A percentile compares a stretch with the other conserved stretches of the same genome.
These are phyloP conservation scores for Brachyopa scutellaris DNA, from an alignment of 2,888 invertebrate species.

Conservation along the genomic window DNA sequence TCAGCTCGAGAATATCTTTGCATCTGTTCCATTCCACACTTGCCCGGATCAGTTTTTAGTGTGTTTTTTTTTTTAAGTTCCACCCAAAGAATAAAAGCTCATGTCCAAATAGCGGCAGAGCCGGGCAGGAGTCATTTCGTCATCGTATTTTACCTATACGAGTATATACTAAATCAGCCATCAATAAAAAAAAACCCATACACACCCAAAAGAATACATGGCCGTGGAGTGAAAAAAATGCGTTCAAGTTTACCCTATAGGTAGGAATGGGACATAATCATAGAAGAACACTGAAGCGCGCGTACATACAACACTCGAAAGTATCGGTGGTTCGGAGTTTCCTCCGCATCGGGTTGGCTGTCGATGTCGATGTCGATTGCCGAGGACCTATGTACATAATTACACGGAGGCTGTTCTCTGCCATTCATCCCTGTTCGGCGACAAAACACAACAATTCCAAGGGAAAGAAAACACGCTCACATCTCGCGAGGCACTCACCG, in stretches of 20 bases:
- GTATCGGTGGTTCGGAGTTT: conserved; percentile 59
- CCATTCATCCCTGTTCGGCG: conserved; percentile 18
- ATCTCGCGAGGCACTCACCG: conserved; percentile 54
- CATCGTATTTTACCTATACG: conserved; percentile 18
- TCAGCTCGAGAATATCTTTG: conserved; percentile 56
- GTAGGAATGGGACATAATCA: conserved; percentile 53
- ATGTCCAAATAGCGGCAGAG: background rate
- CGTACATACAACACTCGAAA: conserved; percentile 58
- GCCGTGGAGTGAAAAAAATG: too few species aligned
- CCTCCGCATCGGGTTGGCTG: conserved; percentile 66
- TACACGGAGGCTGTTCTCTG: conserved; percentile 63
- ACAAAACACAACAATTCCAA: conserved; percentile 56
- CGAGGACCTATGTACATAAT: conserved; percentile 64
- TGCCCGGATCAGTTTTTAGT: too few species aligned
- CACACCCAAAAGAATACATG: too few species aligned
- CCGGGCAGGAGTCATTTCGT: conserved; percentile 44
- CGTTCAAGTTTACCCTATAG: conserved; percentile 44
- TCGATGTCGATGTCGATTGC: conserved; percentile 43
- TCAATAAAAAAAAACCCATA: too few species aligned
- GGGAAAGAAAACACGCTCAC: conserved; percentile 50
- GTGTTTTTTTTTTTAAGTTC: too few species aligned
- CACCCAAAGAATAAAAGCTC: background rate
- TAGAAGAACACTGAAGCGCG: conserved; percentile 36
- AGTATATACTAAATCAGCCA: background rate
- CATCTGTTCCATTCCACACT: conserved; percentile 45